Conservation (phyloP, 2,113 vertebrate species). For the Empidonax alnorum region DNA sequence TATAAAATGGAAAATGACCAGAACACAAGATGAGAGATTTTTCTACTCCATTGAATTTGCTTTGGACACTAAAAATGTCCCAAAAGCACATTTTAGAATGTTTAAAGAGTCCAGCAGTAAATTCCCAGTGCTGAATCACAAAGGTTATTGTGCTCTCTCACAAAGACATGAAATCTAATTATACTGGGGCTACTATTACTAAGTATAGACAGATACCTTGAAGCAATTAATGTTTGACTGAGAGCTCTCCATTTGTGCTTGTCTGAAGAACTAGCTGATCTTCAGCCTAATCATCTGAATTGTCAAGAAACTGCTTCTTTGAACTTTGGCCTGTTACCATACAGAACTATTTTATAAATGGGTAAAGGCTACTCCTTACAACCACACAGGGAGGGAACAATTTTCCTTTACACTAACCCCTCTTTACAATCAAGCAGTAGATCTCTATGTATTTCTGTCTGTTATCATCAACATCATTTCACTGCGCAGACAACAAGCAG, state of each 20-base stretch:
- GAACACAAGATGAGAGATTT: not conserved
- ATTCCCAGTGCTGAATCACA: not conserved
- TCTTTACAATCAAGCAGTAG: not conserved
- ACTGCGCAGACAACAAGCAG: not conserved
- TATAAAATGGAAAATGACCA: not conserved
- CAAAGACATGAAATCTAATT: not conserved
- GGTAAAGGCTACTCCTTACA: not conserved
- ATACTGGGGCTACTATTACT: not conserved
- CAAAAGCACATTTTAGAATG: not conserved
- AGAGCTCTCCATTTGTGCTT: not conserved
- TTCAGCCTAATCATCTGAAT: not conserved
- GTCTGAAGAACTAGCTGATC: not conserved
- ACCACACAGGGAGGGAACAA: not conserved
- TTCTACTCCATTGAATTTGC: not conserved
- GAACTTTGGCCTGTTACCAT: not conserved
- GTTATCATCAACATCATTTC: not conserved
- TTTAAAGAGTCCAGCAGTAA: not conserved
- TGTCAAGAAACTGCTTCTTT: not conserved
- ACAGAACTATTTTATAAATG: not conserved
- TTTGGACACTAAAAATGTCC: not conserved
- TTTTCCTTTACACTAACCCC: not conserved
- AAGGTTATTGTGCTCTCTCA: not conserved
- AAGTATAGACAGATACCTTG: not conserved
- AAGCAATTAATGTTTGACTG: not conserved
- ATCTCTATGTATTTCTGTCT: not conserved